Evolutionary conservation across 2,113 vertebrate genomes (phyloP).

Genomic region (Salminus brasiliensis): DNA sequence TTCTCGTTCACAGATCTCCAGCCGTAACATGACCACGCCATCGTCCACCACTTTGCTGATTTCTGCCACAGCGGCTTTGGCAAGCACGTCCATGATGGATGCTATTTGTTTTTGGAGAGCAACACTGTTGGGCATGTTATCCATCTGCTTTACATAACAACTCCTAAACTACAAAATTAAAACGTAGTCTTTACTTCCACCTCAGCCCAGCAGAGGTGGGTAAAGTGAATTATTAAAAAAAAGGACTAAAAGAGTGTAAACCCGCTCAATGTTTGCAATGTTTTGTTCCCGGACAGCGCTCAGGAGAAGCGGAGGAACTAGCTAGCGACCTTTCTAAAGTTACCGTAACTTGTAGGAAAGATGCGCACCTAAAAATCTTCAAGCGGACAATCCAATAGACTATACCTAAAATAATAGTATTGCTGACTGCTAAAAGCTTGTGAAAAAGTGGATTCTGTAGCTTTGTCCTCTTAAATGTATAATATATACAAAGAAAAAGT

Average conservation of each 20-base stretch:
- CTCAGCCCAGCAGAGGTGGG: not conserved
- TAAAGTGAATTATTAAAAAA: too few species aligned
- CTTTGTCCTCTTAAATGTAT: not conserved
- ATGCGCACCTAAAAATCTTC: too few species aligned
- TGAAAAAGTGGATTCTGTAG: not conserved
- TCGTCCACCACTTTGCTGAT: slow-evolving; percentile 58
- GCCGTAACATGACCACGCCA: slow-evolving; percentile 46
- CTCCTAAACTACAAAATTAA: too few species aligned
- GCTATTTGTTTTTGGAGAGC: slow-evolving; percentile 56
- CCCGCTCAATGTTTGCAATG: too few species aligned
- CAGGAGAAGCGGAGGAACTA: slow-evolving; percentile 28
- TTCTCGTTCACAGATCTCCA: slow-evolving; percentile 55
- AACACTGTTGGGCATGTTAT: slow-evolving; percentile 44
- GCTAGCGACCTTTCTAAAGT: too few species aligned
- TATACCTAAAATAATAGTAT: not conserved
- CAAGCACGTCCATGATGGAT: slow-evolving; percentile 55
- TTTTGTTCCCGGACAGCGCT: slow-evolving; percentile 18
- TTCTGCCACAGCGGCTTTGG: slow-evolving; percentile 58
- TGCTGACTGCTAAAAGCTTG: not conserved
- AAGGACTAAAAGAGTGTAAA: too few species aligned
- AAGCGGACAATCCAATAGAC: not conserved
- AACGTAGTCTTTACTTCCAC: too few species aligned
- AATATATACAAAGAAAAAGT: too few species aligned
- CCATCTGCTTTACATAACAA: slow-evolving; percentile 26
- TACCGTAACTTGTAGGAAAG: too few species aligned